Conservation (phyloP, 2,888 invertebrate genomes). For the Abrostola triplasia region DNA sequence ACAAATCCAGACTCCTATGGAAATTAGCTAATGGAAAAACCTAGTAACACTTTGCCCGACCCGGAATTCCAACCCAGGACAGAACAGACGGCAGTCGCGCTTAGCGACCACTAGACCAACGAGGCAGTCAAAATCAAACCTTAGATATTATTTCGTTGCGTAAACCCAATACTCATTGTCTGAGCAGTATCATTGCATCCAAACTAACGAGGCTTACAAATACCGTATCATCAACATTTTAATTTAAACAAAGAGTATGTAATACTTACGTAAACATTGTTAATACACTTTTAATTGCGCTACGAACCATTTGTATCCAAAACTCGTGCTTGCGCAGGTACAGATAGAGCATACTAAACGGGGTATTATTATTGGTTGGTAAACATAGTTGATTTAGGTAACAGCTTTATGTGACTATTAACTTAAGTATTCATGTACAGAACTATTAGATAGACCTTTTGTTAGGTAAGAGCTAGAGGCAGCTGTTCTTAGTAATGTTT, state of each 20-base stretch:
- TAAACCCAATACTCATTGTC: too few relatives aligned
- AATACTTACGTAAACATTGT: slow-evolving; percentile 1
- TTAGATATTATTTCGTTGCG: too few relatives aligned
- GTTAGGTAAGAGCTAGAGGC: slow-evolving; percentile 30
- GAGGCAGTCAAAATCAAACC: too few relatives aligned
- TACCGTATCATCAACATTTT: background rate
- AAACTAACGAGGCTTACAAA: background rate
- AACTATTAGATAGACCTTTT: background rate
- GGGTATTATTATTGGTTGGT: slow-evolving; percentile 6
- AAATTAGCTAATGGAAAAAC: too few relatives aligned
- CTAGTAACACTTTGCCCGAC: too few relatives aligned
- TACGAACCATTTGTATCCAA: slow-evolving; percentile 11
- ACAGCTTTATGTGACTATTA: slow-evolving; percentile 19
- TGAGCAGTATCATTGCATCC: too few relatives aligned
- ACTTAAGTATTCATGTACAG: slow-evolving; percentile 25
- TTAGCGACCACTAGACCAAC: too few relatives aligned
- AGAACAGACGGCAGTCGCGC: too few relatives aligned
- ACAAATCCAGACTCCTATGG: too few relatives aligned
- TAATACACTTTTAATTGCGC: background rate
- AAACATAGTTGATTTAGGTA: slow-evolving; percentile 14
- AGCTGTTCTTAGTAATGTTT: slow-evolving; percentile 13
- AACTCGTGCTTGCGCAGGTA: slow-evolving; percentile 20
- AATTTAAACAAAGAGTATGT: background rate
- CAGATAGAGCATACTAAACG: slow-evolving; percentile 23
- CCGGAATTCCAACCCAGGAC: too few relatives aligned